phyloP scores from a whole-genome alignment of 2,888 invertebrate species.

The Heliconius cydno region DNA sequence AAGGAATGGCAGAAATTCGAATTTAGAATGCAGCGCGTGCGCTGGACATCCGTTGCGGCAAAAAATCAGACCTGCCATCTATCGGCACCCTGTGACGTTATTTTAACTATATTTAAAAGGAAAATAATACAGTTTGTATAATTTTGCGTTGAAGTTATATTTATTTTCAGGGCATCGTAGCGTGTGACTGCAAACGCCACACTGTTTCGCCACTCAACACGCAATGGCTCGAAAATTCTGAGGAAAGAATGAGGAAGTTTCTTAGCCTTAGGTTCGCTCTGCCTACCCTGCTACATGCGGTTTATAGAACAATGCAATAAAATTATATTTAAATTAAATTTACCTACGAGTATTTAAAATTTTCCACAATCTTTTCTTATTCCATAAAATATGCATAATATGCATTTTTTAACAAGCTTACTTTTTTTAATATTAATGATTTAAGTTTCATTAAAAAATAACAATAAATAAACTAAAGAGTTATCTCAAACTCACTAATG shows the following conservation, averaged over 20 bases:
- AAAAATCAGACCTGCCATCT: slow-evolving; percentile 76
- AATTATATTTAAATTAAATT: not conserved
- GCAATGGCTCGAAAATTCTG: too few relatives aligned
- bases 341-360: not conserved
- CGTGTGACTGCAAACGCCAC: too few relatives aligned
- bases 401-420: not conserved
- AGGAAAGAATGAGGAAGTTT: too few relatives aligned
- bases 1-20: slow-evolving; percentile 67
- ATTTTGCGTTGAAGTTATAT: not conserved
- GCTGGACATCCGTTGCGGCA: slow-evolving; percentile 78
- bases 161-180: not conserved
- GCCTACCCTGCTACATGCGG: too few relatives aligned
- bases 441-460: not conserved
- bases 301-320: too few relatives aligned
- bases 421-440: too few relatives aligned
- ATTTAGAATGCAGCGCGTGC: slow-evolving; percentile 83
- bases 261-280: too few relatives aligned
- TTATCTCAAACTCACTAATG: slow-evolving; percentile 60
- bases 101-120: slow-evolving; percentile 28
- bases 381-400: not conserved
- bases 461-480: slow-evolving; percentile 16
- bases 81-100: slow-evolving; percentile 67
- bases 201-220: too few relatives aligned
- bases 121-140: not conserved
- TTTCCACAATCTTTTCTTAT: not conserved